Evolutionary conservation across 2,113 vertebrate species (phyloP).

Genomic region (Rhinogobius similis): DNA sequence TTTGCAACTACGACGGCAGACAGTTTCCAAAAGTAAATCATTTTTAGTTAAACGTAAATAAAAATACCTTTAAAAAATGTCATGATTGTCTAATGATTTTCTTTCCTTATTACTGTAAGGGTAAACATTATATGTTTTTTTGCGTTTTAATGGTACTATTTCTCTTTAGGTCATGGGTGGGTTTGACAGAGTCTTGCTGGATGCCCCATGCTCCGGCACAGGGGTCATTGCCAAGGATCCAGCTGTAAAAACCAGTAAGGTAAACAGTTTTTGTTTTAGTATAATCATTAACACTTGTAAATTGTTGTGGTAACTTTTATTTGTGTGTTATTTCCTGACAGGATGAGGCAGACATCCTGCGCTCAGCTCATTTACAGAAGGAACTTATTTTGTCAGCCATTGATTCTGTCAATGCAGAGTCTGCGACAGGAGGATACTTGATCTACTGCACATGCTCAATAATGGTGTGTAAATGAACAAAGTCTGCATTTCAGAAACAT

Average conservation of each 20-base stretch:
- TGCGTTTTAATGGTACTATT: neutral
- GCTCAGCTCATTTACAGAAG: slow-evolving; percentile 94
- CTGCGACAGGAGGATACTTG: slow-evolving; percentile 87
- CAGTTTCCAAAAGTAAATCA: slow-evolving; percentile 89
- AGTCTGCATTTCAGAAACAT: neutral
- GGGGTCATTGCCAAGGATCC: slow-evolving; percentile 97
- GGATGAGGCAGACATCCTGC: slow-evolving; percentile 88
- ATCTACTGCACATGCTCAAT: slow-evolving; percentile 97
- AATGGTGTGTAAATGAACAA: slow-evolving; percentile 71
- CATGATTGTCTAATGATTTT: neutral
- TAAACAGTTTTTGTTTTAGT: slow-evolving; percentile 45
- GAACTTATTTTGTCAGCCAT: slow-evolving; percentile 93
- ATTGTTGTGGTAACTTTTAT: neutral
- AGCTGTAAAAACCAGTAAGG: slow-evolving; percentile 95
- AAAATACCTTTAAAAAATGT: neutral
- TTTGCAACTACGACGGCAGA: slow-evolving; percentile 93
- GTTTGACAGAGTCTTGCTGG: slow-evolving; percentile 92
- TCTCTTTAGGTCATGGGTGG: slow-evolving; percentile 87
- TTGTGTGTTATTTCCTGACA: slow-evolving; percentile 51
- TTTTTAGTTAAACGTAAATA: neutral
- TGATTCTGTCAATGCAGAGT: slow-evolving; percentile 89
- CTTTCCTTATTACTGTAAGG: neutral
- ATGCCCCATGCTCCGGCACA: slow-evolving; percentile 95
- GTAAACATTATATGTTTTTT: neutral
- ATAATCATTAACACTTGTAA: neutral